Evolutionary conservation across 1,140 invertebrate genomes (phyloP).

Genomic region (Hyles euphorbiae): DNA sequence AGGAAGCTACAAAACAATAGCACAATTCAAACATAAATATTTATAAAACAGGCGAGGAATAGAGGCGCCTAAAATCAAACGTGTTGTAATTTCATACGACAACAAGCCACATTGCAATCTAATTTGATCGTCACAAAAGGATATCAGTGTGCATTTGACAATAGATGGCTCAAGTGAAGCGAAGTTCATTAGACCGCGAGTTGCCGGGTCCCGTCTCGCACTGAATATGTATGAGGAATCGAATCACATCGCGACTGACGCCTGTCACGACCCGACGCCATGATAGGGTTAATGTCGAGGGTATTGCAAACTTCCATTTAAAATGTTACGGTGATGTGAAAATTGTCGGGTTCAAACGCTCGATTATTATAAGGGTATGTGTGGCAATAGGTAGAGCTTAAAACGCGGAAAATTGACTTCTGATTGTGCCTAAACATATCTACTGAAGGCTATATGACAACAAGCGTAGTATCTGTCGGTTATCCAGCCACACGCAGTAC

Average conservation of each 20-base stretch:
- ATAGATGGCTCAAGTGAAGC: conserved; percentile 15
- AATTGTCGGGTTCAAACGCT: too few relatives aligned
- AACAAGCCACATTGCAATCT: conserved; percentile 18
- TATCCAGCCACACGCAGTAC: too few relatives aligned
- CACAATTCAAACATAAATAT: too few relatives aligned
- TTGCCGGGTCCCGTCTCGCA: conserved; percentile 2
- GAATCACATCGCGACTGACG: conserved; percentile 36
- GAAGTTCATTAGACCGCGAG: conserved; percentile 22
- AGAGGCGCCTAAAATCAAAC: not conserved
- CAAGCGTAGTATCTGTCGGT: too few relatives aligned
- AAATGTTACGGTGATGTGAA: too few relatives aligned
- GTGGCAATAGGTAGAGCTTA: too few relatives aligned
- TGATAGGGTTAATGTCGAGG: conserved; percentile 32
- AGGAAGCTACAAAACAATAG: too few relatives aligned
- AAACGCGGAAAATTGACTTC: too few relatives aligned
- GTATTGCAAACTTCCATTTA: not conserved
- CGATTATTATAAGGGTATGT: too few relatives aligned
- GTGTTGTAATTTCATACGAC: conserved; percentile 4
- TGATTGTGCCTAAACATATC: too few relatives aligned
- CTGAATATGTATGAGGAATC: conserved; percentile 60
- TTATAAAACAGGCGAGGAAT: not conserved
- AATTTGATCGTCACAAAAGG: conserved; percentile 21
- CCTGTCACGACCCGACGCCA: conserved; percentile 32
- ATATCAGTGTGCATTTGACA: conserved; percentile 25
- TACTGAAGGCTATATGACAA: too few relatives aligned